A percentile compares a stretch with the other conserved stretches of the same genome.
Conservation (phyloP, 2,797 vertebrate genomes). For the Cyclura pinguis region DNA sequence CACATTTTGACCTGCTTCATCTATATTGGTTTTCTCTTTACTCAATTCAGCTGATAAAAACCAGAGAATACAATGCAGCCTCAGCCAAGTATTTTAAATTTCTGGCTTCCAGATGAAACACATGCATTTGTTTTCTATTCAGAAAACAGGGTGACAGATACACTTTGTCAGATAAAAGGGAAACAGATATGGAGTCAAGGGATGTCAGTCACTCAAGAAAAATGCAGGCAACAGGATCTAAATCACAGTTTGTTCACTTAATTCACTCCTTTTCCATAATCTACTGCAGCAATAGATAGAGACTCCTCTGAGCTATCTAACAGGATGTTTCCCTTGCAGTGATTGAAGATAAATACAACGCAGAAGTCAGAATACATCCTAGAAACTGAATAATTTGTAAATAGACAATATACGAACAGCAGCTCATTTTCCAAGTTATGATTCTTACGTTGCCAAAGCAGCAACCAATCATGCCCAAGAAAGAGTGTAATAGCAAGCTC, state of each 20-base stretch:
- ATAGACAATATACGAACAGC: neutral
- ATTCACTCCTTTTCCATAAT: neutral
- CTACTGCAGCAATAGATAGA: neutral
- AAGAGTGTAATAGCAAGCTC: neutral
- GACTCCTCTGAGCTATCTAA: slow-evolving; percentile 35
- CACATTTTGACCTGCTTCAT: neutral
- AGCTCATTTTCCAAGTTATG: neutral
- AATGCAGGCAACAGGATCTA: neutral
- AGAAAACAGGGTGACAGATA: neutral
- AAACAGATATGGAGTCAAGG: neutral
- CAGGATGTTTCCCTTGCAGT: slow-evolving; percentile 28
- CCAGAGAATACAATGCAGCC: neutral
- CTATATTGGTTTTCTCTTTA: neutral
- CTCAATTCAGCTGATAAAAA: neutral
- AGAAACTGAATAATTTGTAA: slow-evolving; percentile 26
- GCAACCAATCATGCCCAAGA: neutral
- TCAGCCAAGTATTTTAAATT: neutral
- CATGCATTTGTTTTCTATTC: neutral
- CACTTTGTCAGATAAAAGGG: neutral
- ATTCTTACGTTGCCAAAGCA: slow-evolving; percentile 1
- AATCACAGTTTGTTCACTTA: neutral
- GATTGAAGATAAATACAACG: neutral
- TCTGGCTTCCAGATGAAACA: neutral
- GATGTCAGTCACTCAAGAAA: neutral
- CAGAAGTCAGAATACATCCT: slow-evolving; percentile 15